Evolutionary conservation across 2,113 vertebrate genomes (phyloP), one percentile per base, ranked within the genome.

Genomic region (Clarias magur): DNA sequence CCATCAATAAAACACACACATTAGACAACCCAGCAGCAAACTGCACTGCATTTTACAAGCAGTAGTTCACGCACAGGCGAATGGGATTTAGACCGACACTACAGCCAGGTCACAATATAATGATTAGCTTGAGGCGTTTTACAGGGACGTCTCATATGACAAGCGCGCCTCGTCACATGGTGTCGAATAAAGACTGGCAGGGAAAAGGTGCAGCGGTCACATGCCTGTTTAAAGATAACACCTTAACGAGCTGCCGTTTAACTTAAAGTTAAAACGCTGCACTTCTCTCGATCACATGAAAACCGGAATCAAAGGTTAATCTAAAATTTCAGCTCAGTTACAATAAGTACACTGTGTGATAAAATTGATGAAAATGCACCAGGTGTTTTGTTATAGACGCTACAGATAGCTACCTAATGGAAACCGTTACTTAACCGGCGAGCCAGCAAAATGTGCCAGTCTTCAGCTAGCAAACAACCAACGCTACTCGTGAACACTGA

Each of bases 141-240:
- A 80, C n/a, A 16, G 10, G 3, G 48, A 21, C 2, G 4, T 34
- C 83, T 79, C n/a, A 2, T 21, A 25, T 62, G 30, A 62, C 30
- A 62, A 60, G 10, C 30, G 4, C 53, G 13, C 53, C 82, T 1
- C 27, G 53, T 80, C 85, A 86, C 63, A 59, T 53, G 48, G 21
- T 65, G 79, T 38, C 16, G 17, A 34, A 70, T 7, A 65, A 54
- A 75, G 25, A 23, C 53, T 9, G 27, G 11, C n/a, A 67, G 60
- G 23, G 53, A 68, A 67, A 68, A 13, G 19, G 60, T 67, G 17
- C 75, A 85, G 62, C 62, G 53, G 30, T 80, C 84, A 86, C 76
- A 15, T 80, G 85, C 0, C 21, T 53, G 57, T 16, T 27, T 16
- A 38, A 65, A 23, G 12, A 3, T 4, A 13, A 72, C 48, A 72